A percentile compares a stretch with the other conserved stretches of the same genome.
Evolutionary conservation across 2,888 invertebrate species (phyloP).

Genomic region (Elegia similella): DNA sequence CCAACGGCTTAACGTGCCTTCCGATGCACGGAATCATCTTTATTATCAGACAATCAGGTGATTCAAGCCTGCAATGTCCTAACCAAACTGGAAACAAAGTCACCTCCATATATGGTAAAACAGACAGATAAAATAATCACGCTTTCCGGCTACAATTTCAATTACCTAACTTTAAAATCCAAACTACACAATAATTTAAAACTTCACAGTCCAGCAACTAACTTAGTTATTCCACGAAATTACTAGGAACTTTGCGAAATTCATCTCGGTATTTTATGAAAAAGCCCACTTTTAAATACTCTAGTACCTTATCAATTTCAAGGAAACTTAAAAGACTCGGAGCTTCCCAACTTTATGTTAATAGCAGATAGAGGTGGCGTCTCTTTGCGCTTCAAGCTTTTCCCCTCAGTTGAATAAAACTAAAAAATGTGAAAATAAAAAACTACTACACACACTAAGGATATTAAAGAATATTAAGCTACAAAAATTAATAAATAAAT

Average conservation of each 20-base stretch:
- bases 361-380: constrained; percentile 62
- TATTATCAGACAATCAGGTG: too few relatives aligned
- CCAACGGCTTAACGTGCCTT: too few relatives aligned
- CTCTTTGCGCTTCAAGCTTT: neutral
- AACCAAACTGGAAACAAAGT: too few relatives aligned
- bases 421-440: too few relatives aligned
- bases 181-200: neutral
- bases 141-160: neutral
- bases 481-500: too few relatives aligned
- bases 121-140: too few relatives aligned
- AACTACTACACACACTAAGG: too few relatives aligned
- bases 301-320: constrained; percentile 66
- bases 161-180: neutral
- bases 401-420: too few relatives aligned
- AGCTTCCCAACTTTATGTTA: constrained; percentile 69
- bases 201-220: neutral
- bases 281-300: constrained; percentile 56
- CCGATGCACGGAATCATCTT: too few relatives aligned
- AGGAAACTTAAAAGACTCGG: constrained; percentile 56
- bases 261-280: constrained; percentile 51
- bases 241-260: constrained; percentile 29
- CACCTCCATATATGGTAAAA: too few relatives aligned
- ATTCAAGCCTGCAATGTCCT: too few relatives aligned
- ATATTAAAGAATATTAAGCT: too few relatives aligned
- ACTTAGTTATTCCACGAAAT: constrained; percentile 9